A percentile compares a stretch with the other conserved stretches of the same genome.
Evolutionary conservation across 2,888 invertebrate species (phyloP).

Genomic region (Synergus umbraculus): DNA sequence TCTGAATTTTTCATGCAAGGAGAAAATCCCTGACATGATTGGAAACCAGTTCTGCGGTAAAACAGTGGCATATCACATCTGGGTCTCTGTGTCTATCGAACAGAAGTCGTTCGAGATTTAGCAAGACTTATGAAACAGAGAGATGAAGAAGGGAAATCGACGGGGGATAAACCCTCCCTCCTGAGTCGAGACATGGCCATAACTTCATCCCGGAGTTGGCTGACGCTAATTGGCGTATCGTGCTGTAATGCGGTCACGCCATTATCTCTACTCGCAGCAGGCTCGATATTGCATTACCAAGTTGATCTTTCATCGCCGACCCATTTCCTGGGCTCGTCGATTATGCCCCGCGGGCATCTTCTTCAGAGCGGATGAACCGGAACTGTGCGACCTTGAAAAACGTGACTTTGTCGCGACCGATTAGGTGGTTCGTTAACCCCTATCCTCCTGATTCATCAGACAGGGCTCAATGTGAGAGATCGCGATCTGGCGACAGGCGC

Average conservation of each 20-base stretch:
- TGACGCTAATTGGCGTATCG: slow-evolving; percentile 70
- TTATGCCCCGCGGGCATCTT: slow-evolving; percentile 53
- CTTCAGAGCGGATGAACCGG: slow-evolving; percentile 48
- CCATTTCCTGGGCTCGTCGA: slow-evolving; percentile 57
- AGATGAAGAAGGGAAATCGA: not conserved
- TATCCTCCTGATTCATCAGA: slow-evolving; percentile 28
- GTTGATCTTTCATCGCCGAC: slow-evolving; percentile 64
- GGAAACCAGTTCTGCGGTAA: not conserved
- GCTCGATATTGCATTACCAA: slow-evolving; percentile 66
- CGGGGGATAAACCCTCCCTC: slow-evolving; percentile 7
- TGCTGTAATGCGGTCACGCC: slow-evolving; percentile 63
- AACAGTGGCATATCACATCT: slow-evolving; percentile 11
- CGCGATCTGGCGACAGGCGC: slow-evolving; percentile 12
- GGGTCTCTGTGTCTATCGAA: slow-evolving; percentile 2
- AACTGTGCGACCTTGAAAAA: slow-evolving; percentile 60
- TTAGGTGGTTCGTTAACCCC: slow-evolving; percentile 56
- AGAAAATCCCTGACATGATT: slow-evolving; percentile 5
- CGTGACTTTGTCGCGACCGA: slow-evolving; percentile 59
- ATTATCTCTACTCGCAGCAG: slow-evolving; percentile 64
- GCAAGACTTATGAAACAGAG: slow-evolving; percentile 9
- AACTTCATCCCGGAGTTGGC: slow-evolving; percentile 63
- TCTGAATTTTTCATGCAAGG: not conserved
- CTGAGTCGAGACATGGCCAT: slow-evolving; percentile 53
- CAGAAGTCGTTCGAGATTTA: not conserved
- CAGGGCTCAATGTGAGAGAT: slow-evolving; percentile 1